A percentile compares a stretch with the other conserved stretches of the same genome.
Conservation (phyloP, 2,113 vertebrate genomes). For the Macrotis lagotis region DNA sequence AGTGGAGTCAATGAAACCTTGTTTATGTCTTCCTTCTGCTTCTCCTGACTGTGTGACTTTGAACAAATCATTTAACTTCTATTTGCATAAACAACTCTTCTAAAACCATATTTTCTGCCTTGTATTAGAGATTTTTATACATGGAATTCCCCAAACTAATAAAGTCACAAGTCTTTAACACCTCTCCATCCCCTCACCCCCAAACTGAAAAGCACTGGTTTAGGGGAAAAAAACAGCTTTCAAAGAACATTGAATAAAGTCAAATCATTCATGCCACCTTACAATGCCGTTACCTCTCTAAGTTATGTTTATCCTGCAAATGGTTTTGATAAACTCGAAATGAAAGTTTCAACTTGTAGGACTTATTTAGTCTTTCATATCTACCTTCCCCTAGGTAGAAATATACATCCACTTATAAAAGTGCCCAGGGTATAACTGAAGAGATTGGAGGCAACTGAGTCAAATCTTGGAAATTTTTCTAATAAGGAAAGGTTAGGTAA, state of each 20-base stretch:
- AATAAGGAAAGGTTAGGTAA: conserved; percentile 12
- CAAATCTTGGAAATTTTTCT: background rate
- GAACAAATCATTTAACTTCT: background rate
- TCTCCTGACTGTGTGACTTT: background rate
- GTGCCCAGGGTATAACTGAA: background rate
- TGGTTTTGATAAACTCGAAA: background rate
- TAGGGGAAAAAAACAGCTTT: background rate
- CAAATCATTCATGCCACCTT: background rate
- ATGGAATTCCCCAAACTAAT: background rate
- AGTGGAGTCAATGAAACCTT: background rate
- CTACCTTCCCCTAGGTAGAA: background rate
- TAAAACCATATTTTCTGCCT: background rate
- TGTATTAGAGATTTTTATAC: background rate
- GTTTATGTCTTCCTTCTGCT: background rate
- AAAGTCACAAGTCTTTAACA: background rate
- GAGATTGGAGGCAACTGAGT: background rate
- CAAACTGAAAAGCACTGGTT: background rate
- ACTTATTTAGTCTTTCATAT: background rate
- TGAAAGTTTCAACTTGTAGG: background rate
- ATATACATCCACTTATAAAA: background rate
- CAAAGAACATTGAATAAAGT: background rate
- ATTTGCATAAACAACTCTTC: too few relatives aligned
- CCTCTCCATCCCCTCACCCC: too few relatives aligned
- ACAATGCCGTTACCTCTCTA: background rate
- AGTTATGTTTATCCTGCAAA: background rate